Evolutionary conservation across 53 echinoderm and acorn worm species (phyloP), one percentile per base, ranked within the genome.

Genomic region (Echinarachnius parma): DNA sequence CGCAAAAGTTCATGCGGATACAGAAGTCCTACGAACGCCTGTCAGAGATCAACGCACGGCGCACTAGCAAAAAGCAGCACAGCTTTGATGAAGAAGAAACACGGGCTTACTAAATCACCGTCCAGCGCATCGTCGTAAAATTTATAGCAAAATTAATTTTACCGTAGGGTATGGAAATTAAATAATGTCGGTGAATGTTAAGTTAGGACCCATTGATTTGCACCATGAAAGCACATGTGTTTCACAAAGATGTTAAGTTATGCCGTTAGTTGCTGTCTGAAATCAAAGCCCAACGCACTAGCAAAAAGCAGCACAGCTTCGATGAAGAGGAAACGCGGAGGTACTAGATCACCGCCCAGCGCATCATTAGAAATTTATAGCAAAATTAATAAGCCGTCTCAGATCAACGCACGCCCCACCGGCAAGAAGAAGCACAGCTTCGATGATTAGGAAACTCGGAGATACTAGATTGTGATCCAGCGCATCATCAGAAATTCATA

Each of bases 1-100:
- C 81, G 3, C 76, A 71, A 16, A 84, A 28, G 46, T 96, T 96
- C 68, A 96, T 96, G 76, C 53, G 87, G 70, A 82, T 91, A 25
- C 85, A 85, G 44, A 28, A 70, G 27, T 85, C 96, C 0, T 91
- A 91, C 64, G 91, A 91, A 46, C 82, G 75, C 4, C 63, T 96
- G 53, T 87, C 89, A 5, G 65, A 75, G 20, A 86, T 93, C 55
- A 86, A 71, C 20, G 71, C 77, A 14, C 76, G 79, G n/a, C 56
- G 93, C 28, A 52, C 85, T 18, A 59, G 48, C 27, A 24, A 54
- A 24, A 3, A 11, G 54, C 14, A 56, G 26, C 74, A 72, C 9
- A 68, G 53, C 35, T 72, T 72, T 56, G 74, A 72, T 16, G 39
- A 72, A 13, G 74, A 72, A 22, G 28, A 31, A 27, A 72, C 13